Evolutionary conservation across 2,888 invertebrate genomes (phyloP), one percentile per base, ranked within the genome.

Genomic region (Pyrrhosoma nymphula): DNA sequence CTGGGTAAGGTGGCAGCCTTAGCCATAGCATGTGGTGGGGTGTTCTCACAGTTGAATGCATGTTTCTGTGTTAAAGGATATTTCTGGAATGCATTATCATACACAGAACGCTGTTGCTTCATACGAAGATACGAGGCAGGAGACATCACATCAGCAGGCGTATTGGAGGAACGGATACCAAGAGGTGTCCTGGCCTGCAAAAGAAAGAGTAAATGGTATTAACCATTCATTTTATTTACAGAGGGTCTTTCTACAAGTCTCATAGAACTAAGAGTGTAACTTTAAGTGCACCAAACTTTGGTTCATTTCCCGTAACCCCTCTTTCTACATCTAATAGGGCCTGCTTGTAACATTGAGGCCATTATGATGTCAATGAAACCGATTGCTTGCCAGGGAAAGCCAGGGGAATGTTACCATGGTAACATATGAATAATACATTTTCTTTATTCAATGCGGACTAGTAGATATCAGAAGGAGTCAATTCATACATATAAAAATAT

Each of bases 1-100:
- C 93, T 69, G 6, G 93, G 93, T 26, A 93, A 55, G 10, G 93
- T 93, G 47, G 93, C 93, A 69, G 93, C 93, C 69, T 93, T 93
- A 0, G 75, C 47, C 69, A 75, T 69, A 12, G n/a, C 39, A 69
- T 2, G 63, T n/a, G 93, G 93, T 26, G 93, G 93, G 63, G 93
- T 93, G 4, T 93, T 93, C 39, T 93, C 93, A 93, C 69, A 93
- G 75, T 93, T 93, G 16, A 93, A 75, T 16, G 39, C n/a, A 69
- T 26, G 39, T 23, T 75, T 56, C n/a, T 63, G 93, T 23, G 26
- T 93, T 16, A 69, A 23, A 2, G 39, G 93, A 47, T 30, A 69
- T 23, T 47, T 93, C 47, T 93, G 63, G n/a, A 47, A 47, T 26
- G 69, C 47, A 75, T 69, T 69, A 47, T 93, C 93, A 47, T 47